Evolutionary conservation across 2,888 invertebrate genomes (phyloP).

Genomic region (Priocnemis perturbator): DNA sequence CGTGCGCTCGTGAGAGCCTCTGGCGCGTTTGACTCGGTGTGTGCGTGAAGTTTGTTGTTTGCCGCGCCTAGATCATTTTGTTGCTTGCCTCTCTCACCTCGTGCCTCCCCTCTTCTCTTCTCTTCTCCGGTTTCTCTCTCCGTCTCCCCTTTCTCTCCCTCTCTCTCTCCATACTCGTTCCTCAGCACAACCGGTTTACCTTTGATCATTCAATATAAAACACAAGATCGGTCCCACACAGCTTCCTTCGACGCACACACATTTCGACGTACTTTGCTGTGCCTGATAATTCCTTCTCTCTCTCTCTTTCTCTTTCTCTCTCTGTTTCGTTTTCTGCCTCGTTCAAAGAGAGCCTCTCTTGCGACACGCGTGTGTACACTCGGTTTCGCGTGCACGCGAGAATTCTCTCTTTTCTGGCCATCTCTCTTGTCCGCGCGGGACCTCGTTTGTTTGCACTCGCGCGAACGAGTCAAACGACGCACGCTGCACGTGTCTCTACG

Average conservation of each 20-base stretch:
- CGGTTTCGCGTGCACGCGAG: conserved; percentile 11
- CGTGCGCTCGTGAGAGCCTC: conserved; percentile 18
- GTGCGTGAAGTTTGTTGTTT: conserved; percentile 59
- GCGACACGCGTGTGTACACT: conserved; percentile 28
- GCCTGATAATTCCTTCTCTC: conserved; percentile 22
- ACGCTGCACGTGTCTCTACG: conserved; percentile 13
- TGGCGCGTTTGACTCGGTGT: conserved; percentile 9
- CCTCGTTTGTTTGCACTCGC: conserved; percentile 28
- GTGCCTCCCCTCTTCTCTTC: conserved; percentile 33
- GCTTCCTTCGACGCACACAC: conserved; percentile 21
- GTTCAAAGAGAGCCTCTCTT: conserved; percentile 18
- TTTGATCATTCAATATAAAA: conserved; percentile 71
- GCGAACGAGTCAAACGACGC: conserved; percentile 28
- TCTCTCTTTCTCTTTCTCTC: conserved; percentile 12
- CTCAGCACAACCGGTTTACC: conserved; percentile 69
- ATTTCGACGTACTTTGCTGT: conserved; percentile 18
- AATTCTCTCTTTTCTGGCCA: conserved; percentile 6
- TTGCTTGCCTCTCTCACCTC: conserved; percentile 51
- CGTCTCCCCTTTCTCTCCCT: conserved; percentile 26
- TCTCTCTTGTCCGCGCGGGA: conserved; percentile 16
- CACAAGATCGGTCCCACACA: conserved; percentile 56
- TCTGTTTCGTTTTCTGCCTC: conserved; percentile 8
- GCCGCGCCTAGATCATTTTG: conserved; percentile 67
- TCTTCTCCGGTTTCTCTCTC: conserved; percentile 36
- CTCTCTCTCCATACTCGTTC: conserved; percentile 43